A percentile compares a stretch with the other conserved stretches of the same genome.
These are phyloP conservation scores for Zygogramma bicolorata DNA, from an alignment of 2,888 invertebrate species.

Conservation along the genomic window DNA sequence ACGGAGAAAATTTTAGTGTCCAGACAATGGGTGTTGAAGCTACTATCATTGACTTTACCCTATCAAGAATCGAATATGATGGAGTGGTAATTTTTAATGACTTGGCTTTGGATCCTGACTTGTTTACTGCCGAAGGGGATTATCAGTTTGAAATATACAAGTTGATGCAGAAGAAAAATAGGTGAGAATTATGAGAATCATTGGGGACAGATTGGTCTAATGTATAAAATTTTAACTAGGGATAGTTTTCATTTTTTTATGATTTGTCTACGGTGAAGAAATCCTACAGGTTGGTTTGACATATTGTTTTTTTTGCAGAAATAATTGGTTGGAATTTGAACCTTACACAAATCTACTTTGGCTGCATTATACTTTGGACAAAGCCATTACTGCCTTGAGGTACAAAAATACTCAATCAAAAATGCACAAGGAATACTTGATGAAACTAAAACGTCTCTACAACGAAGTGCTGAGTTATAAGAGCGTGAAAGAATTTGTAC, in stretches of 20 bases:
- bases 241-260: no score
- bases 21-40: conserved; percentile 73
- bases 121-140: conserved; percentile 88
- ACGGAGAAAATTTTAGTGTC: conserved; percentile 67
- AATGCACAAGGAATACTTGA: conserved; percentile 72
- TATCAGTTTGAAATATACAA: conserved; percentile 96
- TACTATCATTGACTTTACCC: conserved; percentile 91
- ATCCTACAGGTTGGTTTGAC: neutral
- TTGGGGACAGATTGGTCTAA: no score
- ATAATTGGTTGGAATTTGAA: conserved; percentile 86
- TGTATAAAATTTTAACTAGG: no score
- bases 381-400: conserved; percentile 78
- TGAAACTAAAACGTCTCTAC: conserved; percentile 71
- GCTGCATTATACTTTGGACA: conserved; percentile 89
- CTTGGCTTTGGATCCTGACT: conserved; percentile 78
- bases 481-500: conserved; percentile 73
- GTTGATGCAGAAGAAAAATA: conserved; percentile 83
- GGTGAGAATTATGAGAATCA: no score
- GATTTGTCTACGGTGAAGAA: neutral
- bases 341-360: conserved; percentile 92
- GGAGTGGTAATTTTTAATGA: conserved; percentile 79
- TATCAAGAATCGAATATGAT: conserved; percentile 78
- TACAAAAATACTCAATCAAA: conserved; percentile 75
- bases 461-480: conserved; percentile 71
- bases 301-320: conserved; percentile 70